A percentile compares a stretch with the other conserved stretches of the same genome.
Evolutionary conservation across 2,113 vertebrate species (phyloP).

Genomic region (Prunella fulvescens): DNA sequence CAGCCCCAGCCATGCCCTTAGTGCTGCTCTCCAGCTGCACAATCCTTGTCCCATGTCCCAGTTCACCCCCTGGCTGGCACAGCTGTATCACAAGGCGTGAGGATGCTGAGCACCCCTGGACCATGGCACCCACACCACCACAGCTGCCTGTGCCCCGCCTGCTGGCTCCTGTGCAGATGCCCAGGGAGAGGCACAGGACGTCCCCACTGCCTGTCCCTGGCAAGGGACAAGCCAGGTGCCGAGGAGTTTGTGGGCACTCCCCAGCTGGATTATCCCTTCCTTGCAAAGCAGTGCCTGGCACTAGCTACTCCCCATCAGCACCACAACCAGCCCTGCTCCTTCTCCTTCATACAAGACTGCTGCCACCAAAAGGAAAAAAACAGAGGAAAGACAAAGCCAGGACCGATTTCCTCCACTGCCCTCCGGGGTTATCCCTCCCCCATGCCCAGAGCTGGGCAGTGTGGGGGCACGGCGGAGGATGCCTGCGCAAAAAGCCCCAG

Average conservation of each 20-base stretch:
- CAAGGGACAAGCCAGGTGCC: background rate
- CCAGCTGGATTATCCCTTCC: background rate
- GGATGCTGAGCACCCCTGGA: background rate
- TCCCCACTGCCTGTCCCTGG: background rate
- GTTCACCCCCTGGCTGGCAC: fast-evolving
- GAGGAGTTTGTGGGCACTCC: background rate
- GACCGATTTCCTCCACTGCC: background rate
- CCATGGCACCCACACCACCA: background rate
- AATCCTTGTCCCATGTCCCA: background rate
- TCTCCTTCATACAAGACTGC: background rate
- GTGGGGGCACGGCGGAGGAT: fast-evolving
- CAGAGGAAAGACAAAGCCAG: background rate
- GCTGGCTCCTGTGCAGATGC: background rate
- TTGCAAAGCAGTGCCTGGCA: background rate
- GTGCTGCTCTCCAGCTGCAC: fast-evolving
- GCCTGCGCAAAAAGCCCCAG: background rate
- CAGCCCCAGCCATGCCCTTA: fast-evolving
- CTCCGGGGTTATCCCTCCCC: background rate
- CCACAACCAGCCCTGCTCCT: background rate
- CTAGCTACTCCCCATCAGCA: background rate
- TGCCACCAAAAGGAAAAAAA: background rate
- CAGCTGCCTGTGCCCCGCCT: background rate
- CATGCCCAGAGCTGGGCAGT: background rate
- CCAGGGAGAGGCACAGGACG: background rate
- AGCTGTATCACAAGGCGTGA: background rate